Conservation (phyloP, 2,888 invertebrate genomes). For the Caenorhabditis panamensis region DNA sequence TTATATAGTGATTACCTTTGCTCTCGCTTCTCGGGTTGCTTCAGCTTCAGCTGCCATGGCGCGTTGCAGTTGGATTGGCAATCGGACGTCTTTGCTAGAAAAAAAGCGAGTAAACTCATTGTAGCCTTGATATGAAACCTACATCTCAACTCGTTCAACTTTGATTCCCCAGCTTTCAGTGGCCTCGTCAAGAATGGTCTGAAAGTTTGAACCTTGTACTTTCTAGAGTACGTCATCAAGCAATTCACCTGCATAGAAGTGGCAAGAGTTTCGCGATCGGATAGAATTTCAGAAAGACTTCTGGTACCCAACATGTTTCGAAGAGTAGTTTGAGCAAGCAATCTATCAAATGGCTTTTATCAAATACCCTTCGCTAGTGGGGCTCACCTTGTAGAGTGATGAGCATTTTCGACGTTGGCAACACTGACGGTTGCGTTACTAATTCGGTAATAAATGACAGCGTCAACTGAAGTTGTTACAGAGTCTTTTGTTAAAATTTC, state of each 20-base stretch:
- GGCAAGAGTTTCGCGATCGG: constrained; percentile 94
- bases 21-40: constrained; percentile 89
- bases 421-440: constrained; percentile 97
- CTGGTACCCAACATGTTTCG: constrained; percentile 95
- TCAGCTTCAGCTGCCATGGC: constrained; percentile 98
- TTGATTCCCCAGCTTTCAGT: constrained; percentile 84
- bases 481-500: constrained; percentile 98
- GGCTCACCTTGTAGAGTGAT: constrained; percentile 66
- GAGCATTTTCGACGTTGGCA: constrained; percentile 94
- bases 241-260: constrained; percentile 87
- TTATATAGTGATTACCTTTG: constrained; percentile 60
- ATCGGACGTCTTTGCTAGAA: constrained; percentile 86
- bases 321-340: constrained; percentile 82
- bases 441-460: constrained; percentile 85
- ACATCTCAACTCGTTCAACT: constrained; percentile 81
- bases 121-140: constrained; percentile 38
- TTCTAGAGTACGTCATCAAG: background rate
- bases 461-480: constrained; percentile 97
- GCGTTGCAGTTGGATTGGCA: constrained; percentile 92
- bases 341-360: constrained; percentile 43
- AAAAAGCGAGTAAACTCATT: background rate
- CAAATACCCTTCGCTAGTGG: too few species aligned
- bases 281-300: constrained; percentile 95
- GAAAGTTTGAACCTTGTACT: too few species aligned
- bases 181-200: constrained; percentile 82